Evolutionary conservation across 2,888 invertebrate species (phyloP).

Genomic region (Perdita meconis): DNA sequence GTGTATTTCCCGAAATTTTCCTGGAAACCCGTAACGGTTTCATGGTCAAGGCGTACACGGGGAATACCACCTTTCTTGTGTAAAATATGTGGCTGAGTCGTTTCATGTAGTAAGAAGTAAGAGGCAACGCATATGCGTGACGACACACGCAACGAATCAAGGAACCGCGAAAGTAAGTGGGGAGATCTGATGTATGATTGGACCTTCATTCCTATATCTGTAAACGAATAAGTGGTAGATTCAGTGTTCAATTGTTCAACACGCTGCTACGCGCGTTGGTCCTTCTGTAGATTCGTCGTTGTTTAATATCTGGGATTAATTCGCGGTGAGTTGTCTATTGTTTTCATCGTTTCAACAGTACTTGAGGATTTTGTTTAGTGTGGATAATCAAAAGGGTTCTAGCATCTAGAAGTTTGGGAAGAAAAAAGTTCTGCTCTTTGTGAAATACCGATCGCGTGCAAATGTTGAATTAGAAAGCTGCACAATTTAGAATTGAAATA

Average conservation of each 20-base stretch:
- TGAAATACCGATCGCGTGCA: too few relatives aligned
- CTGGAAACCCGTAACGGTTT: slow-evolving; percentile 29
- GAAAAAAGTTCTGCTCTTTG: too few relatives aligned
- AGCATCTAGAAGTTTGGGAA: too few relatives aligned
- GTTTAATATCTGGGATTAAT: not conserved
- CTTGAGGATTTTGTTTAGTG: not conserved
- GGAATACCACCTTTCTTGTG: slow-evolving; percentile 57
- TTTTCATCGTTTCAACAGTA: not conserved
- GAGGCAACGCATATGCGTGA: not conserved
- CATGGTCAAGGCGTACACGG: slow-evolving; percentile 26
- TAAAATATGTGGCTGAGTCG: not conserved
- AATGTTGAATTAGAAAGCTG: too few relatives aligned
- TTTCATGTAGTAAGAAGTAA: too few relatives aligned
- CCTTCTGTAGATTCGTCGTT: slow-evolving; percentile 44
- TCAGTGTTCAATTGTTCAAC: slow-evolving; percentile 29
- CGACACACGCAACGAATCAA: slow-evolving; percentile 1
- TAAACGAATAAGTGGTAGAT: slow-evolving; percentile 50
- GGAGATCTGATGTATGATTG: slow-evolving; percentile 55
- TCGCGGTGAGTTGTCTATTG: slow-evolving; percentile 23
- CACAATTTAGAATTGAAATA: too few relatives aligned
- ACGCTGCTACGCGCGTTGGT: slow-evolving; percentile 51
- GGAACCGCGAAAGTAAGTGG: slow-evolving; percentile 44
- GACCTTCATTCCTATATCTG: slow-evolving; percentile 61
- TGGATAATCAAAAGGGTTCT: too few relatives aligned
- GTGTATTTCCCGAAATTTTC: slow-evolving; percentile 17